Base-by-base conservation (phyloP, 1,140 invertebrate genomes). In the Monochamus saltuarius region DNA sequence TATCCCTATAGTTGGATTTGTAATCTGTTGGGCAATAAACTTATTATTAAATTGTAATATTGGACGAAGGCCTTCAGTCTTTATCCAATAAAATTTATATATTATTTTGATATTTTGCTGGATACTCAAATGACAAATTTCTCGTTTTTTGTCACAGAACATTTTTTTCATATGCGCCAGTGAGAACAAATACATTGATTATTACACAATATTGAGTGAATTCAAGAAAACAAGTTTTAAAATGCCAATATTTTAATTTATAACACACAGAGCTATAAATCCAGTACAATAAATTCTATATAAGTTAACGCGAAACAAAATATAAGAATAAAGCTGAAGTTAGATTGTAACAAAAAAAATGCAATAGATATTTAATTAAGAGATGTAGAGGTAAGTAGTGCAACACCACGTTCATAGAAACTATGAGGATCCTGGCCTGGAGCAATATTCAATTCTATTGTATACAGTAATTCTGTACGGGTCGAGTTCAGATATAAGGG, bases 401-500 rank as follows among this genome's bases (percentile, higher is more conserved):
- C 97, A 1, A 99, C 97, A 59, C 97, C 97, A 59, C 97, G 84
- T 78, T 99, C 96, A 78, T 98, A 98, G 83, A 99, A 96, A 75
- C 89, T 92, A 76, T 92, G 93, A 62, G 87, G 89, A 75, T 93
- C 92, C 80, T 90, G 91, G 61, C 87, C 89, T 56, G 88, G 84
- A 35, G 91, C 91, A 36, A 95, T 88, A 66, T 92, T 90, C 71
- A 99, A 85, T 71, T 98, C 93, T 50, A 99, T 88, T 0, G 95
- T 98, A 78, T 99, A 99, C 52, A 99, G 80, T 45, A 99, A 80
- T 74, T 99, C 95, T 0, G 89, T 89, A 63, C 97, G 86, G 2
- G 95, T 97, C 29, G 95, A 91, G 80, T 99, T 99, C 65, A 99
- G 81, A 78, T 99, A 99, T 62, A 99, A 94, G 0, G 97, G 97